phyloP scores from a whole-genome alignment of 2,888 invertebrate species.

The Ashinkailepas kermadecensis region DNA sequence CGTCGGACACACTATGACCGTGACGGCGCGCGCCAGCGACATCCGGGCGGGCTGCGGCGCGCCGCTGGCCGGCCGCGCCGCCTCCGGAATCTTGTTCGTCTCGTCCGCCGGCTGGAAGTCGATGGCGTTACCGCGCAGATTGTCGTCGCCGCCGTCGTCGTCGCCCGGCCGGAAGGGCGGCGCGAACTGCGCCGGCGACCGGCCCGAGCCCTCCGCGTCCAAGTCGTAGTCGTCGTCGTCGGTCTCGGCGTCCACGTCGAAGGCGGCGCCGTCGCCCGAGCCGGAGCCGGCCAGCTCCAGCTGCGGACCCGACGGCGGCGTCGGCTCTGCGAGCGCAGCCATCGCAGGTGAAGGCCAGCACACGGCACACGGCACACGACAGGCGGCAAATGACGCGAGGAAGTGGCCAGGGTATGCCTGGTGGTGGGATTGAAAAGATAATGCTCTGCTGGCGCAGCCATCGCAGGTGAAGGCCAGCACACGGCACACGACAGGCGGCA shows the following conservation, averaged over 20 bases:
- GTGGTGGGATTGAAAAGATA: too few species aligned
- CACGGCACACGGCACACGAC: too few species aligned
- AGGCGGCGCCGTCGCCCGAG: conserved; percentile 2
- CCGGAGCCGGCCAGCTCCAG: conserved; percentile 9
- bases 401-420: too few species aligned
- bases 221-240: not conserved
- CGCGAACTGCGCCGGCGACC: too few species aligned
- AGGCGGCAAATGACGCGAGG: too few species aligned
- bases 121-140: not conserved
- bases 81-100: not conserved
- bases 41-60: conserved; percentile 21
- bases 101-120: not conserved
- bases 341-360: not conserved
- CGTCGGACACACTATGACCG: conserved; percentile 25
- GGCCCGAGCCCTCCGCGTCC: not conserved
- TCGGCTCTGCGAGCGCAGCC: not conserved
- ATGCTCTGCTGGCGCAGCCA: not conserved
- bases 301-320: not conserved
- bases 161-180: not conserved
- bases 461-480: not conserved
- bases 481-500: too few species aligned
- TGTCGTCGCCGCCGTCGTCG: not conserved
- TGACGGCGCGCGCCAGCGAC: conserved; percentile 33
- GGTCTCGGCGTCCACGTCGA: not conserved
- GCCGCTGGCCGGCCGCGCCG: not conserved